Evolutionary conservation across 2,888 invertebrate species (phyloP).

Genomic region (Noctuana brunneofusca): DNA sequence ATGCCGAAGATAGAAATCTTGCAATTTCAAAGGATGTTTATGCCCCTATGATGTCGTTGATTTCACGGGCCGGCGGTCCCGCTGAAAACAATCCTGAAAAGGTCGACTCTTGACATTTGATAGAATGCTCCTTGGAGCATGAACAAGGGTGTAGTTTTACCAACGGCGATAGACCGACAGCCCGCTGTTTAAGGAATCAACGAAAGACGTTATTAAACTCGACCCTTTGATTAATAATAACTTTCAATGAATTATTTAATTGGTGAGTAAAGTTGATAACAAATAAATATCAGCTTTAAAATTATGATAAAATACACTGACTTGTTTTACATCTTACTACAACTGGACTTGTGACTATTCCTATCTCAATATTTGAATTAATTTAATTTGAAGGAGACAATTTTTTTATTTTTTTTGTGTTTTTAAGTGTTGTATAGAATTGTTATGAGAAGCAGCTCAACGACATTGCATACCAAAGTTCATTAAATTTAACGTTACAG

Average conservation of each 20-base stretch:
- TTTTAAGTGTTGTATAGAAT: too few relatives aligned
- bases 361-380: not conserved
- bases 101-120: slow-evolving; percentile 73
- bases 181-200: not conserved
- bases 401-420: too few relatives aligned
- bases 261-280: not conserved
- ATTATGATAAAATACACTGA: too few relatives aligned
- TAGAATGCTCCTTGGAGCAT: slow-evolving; percentile 70
- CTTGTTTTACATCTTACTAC: too few relatives aligned
- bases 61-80: slow-evolving; percentile 65
- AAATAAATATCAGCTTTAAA: too few relatives aligned
- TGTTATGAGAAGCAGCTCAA: too few relatives aligned
- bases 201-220: not conserved
- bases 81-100: slow-evolving; percentile 65
- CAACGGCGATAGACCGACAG: not conserved
- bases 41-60: slow-evolving; percentile 58
- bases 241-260: not conserved
- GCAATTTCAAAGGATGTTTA: slow-evolving; percentile 59
- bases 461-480: too few relatives aligned
- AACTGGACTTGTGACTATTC: too few relatives aligned
- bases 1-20: slow-evolving; percentile 50
- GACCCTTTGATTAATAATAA: not conserved
- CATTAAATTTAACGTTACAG: too few relatives aligned
- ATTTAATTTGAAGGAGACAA: too few relatives aligned
- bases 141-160: slow-evolving; percentile 43